These are phyloP conservation scores for Pemphredon lugubris DNA, from an alignment of 2,888 invertebrate genomes.

Conservation along the genomic window DNA sequence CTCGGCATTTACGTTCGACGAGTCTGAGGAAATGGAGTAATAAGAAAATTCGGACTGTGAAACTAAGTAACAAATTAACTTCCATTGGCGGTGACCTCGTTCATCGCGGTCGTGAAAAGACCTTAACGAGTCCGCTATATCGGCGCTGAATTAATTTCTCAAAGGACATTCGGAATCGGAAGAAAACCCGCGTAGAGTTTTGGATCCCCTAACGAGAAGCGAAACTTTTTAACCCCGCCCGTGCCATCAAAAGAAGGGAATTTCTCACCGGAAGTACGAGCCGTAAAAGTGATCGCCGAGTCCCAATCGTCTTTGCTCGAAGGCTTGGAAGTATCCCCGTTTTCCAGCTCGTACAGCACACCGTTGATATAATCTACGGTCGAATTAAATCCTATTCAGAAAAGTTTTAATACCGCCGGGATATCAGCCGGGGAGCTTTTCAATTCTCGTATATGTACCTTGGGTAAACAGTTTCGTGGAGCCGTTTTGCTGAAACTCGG, in stretches of 20 bases:
- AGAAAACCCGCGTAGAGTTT: constrained; percentile 22
- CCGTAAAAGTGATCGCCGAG: constrained; percentile 94
- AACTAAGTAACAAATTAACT: constrained; percentile 17
- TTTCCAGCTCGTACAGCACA: constrained; percentile 87
- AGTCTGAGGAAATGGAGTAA: constrained; percentile 55
- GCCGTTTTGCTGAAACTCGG: constrained; percentile 94
- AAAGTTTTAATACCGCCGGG: neutral
- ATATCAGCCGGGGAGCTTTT: no score
- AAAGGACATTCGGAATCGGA: constrained; percentile 14
- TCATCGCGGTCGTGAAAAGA: neutral
- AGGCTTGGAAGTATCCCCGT: constrained; percentile 83
- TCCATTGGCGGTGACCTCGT: neutral
- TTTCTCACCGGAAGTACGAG: constrained; percentile 91
- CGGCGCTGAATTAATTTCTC: constrained; percentile 23
- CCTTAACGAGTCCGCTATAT: constrained; percentile 19
- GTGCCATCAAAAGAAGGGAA: neutral
- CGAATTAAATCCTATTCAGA: constrained; percentile 34
- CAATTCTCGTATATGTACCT: constrained; percentile 83
- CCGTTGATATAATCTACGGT: constrained; percentile 91
- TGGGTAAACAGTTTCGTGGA: constrained; percentile 93
- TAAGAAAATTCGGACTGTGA: constrained; percentile 19
- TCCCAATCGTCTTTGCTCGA: constrained; percentile 89
- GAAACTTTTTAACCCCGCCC: neutral
- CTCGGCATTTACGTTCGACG: constrained; percentile 61
- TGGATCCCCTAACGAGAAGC: constrained; percentile 17